These are phyloP conservation scores for Globodera rostochiensis DNA, from an alignment of 1,140 invertebrate species.

Conservation along the genomic window DNA sequence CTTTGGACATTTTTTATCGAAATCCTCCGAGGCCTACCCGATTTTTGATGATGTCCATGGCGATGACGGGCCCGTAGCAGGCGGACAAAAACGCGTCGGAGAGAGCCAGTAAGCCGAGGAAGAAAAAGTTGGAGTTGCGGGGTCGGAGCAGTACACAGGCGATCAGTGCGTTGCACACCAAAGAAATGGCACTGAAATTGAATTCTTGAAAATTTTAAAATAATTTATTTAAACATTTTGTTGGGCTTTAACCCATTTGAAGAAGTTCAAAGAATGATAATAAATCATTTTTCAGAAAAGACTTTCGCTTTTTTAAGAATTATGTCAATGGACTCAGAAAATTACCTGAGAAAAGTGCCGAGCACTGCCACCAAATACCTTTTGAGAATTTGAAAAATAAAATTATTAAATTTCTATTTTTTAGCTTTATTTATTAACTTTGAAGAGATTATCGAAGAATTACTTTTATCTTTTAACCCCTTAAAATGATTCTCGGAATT, in stretches of 20 bases:
- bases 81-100: conserved; percentile 48
- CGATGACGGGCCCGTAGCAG: conserved; percentile 54
- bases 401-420: not conserved
- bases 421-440: too few relatives aligned
- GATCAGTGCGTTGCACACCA: conserved; percentile 51
- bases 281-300: too few relatives aligned
- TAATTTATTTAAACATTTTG: conserved; percentile 10
- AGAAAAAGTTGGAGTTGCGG: conserved; percentile 52
- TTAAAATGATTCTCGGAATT: too few relatives aligned
- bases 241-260: not conserved
- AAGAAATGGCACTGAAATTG: conserved; percentile 40
- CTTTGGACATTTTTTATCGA: not conserved
- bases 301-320: too few relatives aligned
- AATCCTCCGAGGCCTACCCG: not conserved
- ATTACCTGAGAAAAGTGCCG: conserved; percentile 37
- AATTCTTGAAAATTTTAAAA: too few relatives aligned
- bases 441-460: too few relatives aligned
- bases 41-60: conserved; percentile 51
- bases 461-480: too few relatives aligned
- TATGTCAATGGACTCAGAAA: not conserved
- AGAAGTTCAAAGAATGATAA: too few relatives aligned
- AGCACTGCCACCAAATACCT: conserved; percentile 50
- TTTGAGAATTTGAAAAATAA: not conserved
- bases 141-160: conserved; percentile 48
- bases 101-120: conserved; percentile 51